Base-by-base conservation (phyloP, 2,113 vertebrate genomes). In the Vicugna pacos region DNA sequence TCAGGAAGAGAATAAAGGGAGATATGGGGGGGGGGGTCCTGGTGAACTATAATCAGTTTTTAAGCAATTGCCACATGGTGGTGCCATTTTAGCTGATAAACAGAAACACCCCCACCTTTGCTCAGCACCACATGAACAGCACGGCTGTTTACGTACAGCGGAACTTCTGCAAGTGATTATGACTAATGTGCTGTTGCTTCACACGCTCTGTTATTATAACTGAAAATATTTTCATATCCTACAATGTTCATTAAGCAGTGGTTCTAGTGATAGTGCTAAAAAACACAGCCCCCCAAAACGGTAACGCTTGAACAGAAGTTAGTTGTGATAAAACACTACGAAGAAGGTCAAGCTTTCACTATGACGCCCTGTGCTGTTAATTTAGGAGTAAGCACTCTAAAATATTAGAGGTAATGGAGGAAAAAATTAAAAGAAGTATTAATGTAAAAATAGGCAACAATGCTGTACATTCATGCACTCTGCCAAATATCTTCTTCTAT, bases 141-240 rank as follows among this genome's bases (percentile, higher is more conserved):
- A 32, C 48, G 26, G 52, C 79, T 94, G 76, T 81, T 87, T 88
- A 24, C 3, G 8, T 22, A 35, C 12, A 1, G 42, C 10, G 38
- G 70, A 28, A 30, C 58, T 72, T 73, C 58, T 38, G 9, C 8
- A 58, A 77, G 46, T 56, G 87, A 84, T 30, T 72, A 38, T 14
- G 95, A 96, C 67, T 92, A 48, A 93, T 28, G 42, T 28, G 35
- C 65, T 76, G 32, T 46, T 96, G 28, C 93, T 91, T 93, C 32
- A 93, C n/a, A 93, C 77, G 75, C 62, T 67, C 56, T 76, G 80
- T 35, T 85, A n/a, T 46, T 86, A 69, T 46, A 92, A 94, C n/a
- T 81, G 91, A 84, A 95, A 96, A 92, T 83, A 92, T 90, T 95
- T 95, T 95, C 75, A 87, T 56, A 62, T 60, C n/a, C 80, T 93